phyloP scores from a whole-genome alignment of 2,113 vertebrate species.

The Ammodytes dubius region DNA sequence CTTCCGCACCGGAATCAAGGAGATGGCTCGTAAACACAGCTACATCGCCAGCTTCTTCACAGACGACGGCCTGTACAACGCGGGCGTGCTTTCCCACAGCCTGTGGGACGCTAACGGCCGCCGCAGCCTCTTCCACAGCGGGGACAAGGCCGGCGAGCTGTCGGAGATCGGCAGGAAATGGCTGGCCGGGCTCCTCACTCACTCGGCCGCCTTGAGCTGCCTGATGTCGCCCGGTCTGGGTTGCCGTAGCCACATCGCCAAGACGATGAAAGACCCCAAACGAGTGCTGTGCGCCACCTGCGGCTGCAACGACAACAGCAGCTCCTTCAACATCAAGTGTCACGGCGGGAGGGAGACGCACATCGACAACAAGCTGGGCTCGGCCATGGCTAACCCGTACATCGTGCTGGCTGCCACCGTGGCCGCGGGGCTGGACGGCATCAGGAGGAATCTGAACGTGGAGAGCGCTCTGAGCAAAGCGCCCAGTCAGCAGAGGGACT shows the following conservation, averaged over 20 bases:
- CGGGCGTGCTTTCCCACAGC: slow-evolving; percentile 90
- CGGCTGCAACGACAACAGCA: slow-evolving; percentile 92
- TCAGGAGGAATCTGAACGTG: slow-evolving; percentile 81
- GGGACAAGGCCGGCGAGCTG: slow-evolving; percentile 80
- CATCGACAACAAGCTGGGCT: slow-evolving; percentile 93
- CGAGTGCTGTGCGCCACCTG: slow-evolving; percentile 86
- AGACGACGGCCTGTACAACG: slow-evolving; percentile 89
- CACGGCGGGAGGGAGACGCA: slow-evolving; percentile 87
- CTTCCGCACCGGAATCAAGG: slow-evolving; percentile 93
- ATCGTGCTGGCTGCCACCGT: slow-evolving; percentile 91
- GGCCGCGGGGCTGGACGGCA: slow-evolving; percentile 92
- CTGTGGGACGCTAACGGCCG: slow-evolving; percentile 89
- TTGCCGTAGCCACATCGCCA: slow-evolving; percentile 88
- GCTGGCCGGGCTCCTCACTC: slow-evolving; percentile 90
- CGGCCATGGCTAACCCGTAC: slow-evolving; percentile 94
- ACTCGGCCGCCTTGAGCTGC: slow-evolving; percentile 93
- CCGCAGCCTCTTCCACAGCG: slow-evolving; percentile 87
- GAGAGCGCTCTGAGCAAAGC: slow-evolving; percentile 76
- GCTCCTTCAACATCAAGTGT: slow-evolving; percentile 91
- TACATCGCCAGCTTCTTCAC: slow-evolving; percentile 93
- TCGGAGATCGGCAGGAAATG: slow-evolving; percentile 89
- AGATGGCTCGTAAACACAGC: slow-evolving; percentile 92
- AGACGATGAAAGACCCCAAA: slow-evolving; percentile 87
- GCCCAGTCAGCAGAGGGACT: slow-evolving; percentile 74
- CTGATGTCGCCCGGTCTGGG: slow-evolving; percentile 89